Percentiles rank a stretch among this genome's conserved stretches.
These are phyloP conservation scores for Dicrostonyx torquatus DNA, from an alignment of 2,797 vertebrate species.

Conservation along the genomic window DNA sequence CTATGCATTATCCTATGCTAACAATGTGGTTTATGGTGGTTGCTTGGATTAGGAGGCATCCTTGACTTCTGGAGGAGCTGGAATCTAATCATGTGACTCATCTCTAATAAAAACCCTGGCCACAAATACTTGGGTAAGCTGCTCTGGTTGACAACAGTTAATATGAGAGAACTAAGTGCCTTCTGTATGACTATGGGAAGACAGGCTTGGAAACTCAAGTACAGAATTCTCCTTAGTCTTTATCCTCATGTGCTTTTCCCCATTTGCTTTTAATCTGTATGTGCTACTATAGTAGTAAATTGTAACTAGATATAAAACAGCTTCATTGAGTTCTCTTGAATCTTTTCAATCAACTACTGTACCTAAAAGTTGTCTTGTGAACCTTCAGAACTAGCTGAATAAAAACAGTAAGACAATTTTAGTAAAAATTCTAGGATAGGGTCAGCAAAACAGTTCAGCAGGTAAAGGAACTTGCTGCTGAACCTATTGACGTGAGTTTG, in stretches of 20 bases:
- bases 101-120: neutral
- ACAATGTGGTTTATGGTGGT: neutral
- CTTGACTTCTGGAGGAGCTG: neutral
- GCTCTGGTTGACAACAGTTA: neutral
- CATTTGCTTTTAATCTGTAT: neutral
- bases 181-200: neutral
- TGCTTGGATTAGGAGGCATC: neutral
- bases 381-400: neutral
- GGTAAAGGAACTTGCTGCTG: neutral
- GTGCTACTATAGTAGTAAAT: slow-evolving; percentile 1
- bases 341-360: slow-evolving; percentile 10
- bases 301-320: neutral
- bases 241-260: neutral
- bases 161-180: neutral
- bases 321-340: neutral
- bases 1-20: neutral
- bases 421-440: neutral
- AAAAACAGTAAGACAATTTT: neutral
- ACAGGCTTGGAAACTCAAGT: neutral
- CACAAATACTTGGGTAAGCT: neutral
- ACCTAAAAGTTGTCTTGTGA: neutral
- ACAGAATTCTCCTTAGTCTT: neutral
- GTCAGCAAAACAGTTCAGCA: neutral
- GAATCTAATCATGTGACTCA: slow-evolving; percentile 7
- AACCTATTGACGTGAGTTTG: neutral